phyloP scores from a whole-genome alignment of 2,888 invertebrate genomes.

The Caenorhabditis zanzibari region DNA sequence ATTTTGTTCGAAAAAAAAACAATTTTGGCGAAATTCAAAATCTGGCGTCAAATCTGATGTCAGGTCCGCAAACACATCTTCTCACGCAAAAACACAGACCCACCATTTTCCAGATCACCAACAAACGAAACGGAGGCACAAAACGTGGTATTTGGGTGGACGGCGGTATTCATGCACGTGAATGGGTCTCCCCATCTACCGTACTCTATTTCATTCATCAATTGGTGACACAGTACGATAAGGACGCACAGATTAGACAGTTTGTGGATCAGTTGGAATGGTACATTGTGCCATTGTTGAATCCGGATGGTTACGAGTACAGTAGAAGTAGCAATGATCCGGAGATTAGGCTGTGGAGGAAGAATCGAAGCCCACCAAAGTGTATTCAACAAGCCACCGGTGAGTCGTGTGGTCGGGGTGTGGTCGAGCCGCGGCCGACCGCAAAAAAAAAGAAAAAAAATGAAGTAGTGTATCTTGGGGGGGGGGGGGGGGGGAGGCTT shows the following conservation, averaged over 20 bases:
- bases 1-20: too few relatives aligned
- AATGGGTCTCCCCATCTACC: conserved; percentile 81
- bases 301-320: conserved; percentile 80
- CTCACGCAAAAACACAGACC: too few relatives aligned
- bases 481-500: too few relatives aligned
- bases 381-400: conserved; percentile 69
- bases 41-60: background rate
- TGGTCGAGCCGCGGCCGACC: too few relatives aligned
- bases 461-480: too few relatives aligned
- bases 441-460: too few relatives aligned
- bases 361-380: conserved; percentile 72
- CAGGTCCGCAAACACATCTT: too few relatives aligned
- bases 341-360: conserved; percentile 71
- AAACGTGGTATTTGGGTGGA: conserved; percentile 78
- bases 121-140: conserved; percentile 70
- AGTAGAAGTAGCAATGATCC: conserved; percentile 72
- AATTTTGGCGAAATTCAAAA: conserved; percentile 43
- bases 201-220: conserved; percentile 82
- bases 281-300: conserved; percentile 82
- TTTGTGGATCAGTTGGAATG: conserved; percentile 83
- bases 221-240: conserved; percentile 80
- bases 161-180: conserved; percentile 76
- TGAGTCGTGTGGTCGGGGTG: too few relatives aligned
- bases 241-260: conserved; percentile 75
- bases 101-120: conserved; percentile 74